Percentiles rank a stretch among this genome's conserved stretches.
These are phyloP conservation scores for Mayetiola destructor DNA, from an alignment of 2,888 invertebrate genomes.

Conservation along the genomic window DNA sequence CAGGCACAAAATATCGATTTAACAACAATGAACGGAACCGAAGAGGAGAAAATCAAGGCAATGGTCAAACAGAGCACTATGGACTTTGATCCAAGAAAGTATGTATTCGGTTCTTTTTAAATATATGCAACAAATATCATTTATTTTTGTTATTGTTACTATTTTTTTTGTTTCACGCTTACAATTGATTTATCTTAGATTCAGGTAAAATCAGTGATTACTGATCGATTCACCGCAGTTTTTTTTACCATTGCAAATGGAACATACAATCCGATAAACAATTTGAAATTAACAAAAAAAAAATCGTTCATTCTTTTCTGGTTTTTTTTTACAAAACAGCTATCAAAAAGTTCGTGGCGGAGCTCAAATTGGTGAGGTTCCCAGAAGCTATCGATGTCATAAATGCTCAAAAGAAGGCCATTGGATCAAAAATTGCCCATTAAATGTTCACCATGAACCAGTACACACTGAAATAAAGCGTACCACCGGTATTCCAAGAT, in stretches of 20 bases:
- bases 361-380: conserved; percentile 78
- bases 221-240: no score
- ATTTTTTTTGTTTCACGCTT: neutral
- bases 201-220: conserved; percentile 6
- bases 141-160: neutral
- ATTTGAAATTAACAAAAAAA: no score
- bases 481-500: conserved; percentile 93
- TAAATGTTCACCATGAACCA: conserved; percentile 24
- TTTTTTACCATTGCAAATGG: no score
- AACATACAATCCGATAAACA: no score
- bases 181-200: neutral
- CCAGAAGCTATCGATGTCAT: conserved; percentile 83
- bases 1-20: conserved; percentile 57
- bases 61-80: conserved; percentile 96
- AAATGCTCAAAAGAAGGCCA: conserved; percentile 92
- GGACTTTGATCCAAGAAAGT: conserved; percentile 96
- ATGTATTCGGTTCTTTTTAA: conserved; percentile 39
- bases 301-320: no score
- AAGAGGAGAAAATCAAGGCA: conserved; percentile 93
- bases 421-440: conserved; percentile 93
- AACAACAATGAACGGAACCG: conserved; percentile 78
- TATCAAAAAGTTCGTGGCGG: conserved; percentile 80
- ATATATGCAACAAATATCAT: no score
- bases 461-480: conserved; percentile 60
- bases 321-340: conserved; percentile 41